Evolutionary conservation across 2,797 vertebrate genomes (phyloP), one percentile per base, ranked within the genome.

Genomic region (Siniperca obscura): DNA sequence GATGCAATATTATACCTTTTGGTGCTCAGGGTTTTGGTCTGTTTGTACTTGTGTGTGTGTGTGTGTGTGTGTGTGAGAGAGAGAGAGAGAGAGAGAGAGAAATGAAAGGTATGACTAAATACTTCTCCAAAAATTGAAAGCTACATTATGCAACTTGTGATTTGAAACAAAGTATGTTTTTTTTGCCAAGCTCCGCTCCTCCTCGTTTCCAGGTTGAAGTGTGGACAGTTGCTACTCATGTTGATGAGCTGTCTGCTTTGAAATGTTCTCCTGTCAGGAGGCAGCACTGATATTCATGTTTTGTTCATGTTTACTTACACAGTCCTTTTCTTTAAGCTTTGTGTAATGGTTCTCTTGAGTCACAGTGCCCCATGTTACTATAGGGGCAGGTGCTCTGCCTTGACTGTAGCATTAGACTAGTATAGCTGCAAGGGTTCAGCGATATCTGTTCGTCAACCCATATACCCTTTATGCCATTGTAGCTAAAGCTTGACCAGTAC

Each of bases 11-110:
- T 59, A 10, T 50, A 30, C 42, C 34, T 60, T 71, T 71, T 74
- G 60, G 50, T 66, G 71, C 76, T 84, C 70, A 88, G 72, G 57
- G 69, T 61, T 42, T 74, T 27, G 22, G 34, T 78, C 42, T 61
- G 38, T 69, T 25, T 70, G n/a, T 74, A 42, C 11, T 52, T 3
- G 9, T 42, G 40, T 42, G 40, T 12, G 40, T 27, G 27, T 27
- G 27, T 27, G 27, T 27, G 27, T 2, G 27, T 27, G 27, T 27
- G 27, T 27, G 27, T 27, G 27, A 27, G 27, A 27, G 27, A 27
- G 27, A 27, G 27, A 27, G 27, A 27, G 27, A 27, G 27, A n/a
- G n/a, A n/a, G n/a, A n/a, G n/a, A n/a, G n/a, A n/a, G n/a, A n/a
- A 64, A 66, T 55, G 13, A 70, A 36, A 56, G 7, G 7, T 40